Evolutionary conservation across 2,888 invertebrate genomes (phyloP), one percentile per base, ranked within the genome.

Genomic region (Drosophila fungiperda): DNA sequence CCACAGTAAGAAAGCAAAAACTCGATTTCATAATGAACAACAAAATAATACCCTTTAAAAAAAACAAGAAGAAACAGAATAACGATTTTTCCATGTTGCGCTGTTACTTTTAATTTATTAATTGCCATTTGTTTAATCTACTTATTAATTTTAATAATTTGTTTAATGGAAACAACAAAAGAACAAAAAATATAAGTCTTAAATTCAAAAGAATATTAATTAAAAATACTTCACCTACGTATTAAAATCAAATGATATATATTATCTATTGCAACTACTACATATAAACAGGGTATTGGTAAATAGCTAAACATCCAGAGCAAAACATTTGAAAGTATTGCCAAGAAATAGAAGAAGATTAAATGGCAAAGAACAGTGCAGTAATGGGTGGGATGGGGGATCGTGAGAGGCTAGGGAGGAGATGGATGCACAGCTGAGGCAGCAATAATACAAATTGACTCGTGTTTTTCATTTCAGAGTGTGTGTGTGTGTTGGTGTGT

Each of bases 391-490:
- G 54, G 2, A 23, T 23, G 8, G 23, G 17, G 49, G 35, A 52
- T 12, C 35, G 29, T 26, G 40, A 36, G 35, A 70, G 54, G 60
- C 58, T 4, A 68, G 20, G 67, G 63, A 57, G 53, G 52, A 54
- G 67, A 54, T 55, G 50, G 17, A 53, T 40, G 60, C 53, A 20
- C 20, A 62, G 42, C 29, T 60, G 61, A 50, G 61, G 49, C 71
- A 70, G 64, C 59, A 58, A 64, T 70, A 78, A 82, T 77, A 80
- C 78, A 87, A 87, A 89, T 88, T 87, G 86, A 87, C 86, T 89
- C 62, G 68, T 76, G 84, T 76, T 76, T 81, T 67, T 78, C 70
- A 61, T 69, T 81, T 76, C 54, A 52, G 33, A 3, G 45, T 59
- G n/a, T 33, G n/a, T 38, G 52, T 54, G 49, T 17, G 9, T 17